Conservation (phyloP, 2,797 vertebrate genomes). For the Lepilemur septentrionalis region DNA sequence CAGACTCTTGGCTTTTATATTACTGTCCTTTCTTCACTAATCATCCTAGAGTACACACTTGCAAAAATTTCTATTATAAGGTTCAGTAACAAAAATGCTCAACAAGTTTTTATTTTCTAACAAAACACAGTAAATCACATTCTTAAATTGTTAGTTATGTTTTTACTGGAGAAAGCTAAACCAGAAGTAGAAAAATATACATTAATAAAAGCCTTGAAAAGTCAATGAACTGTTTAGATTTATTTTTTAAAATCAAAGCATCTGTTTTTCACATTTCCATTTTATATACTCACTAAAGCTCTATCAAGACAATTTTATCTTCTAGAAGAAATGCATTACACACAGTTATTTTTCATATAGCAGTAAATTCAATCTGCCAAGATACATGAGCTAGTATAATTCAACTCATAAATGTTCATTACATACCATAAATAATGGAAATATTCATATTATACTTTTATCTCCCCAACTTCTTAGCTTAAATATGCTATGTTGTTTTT, state of each 20-base stretch:
- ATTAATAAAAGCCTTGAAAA: conserved; percentile 15
- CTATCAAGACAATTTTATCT: conserved; percentile 42
- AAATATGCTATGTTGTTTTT: background rate
- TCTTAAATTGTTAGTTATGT: conserved; percentile 3
- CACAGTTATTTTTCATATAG: background rate
- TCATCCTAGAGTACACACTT: background rate
- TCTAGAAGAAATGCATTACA: background rate
- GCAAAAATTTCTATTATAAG: background rate
- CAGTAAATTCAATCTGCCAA: background rate
- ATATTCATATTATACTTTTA: background rate
- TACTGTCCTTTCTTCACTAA: background rate
- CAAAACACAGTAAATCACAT: background rate
- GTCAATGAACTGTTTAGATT: background rate
- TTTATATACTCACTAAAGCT: conserved; percentile 31
- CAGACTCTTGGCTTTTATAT: background rate
- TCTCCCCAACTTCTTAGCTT: background rate
- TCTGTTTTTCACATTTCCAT: background rate
- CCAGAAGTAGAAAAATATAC: background rate
- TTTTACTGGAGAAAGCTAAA: background rate
- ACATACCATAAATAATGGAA: background rate
- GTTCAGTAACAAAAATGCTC: background rate
- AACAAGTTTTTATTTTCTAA: background rate
- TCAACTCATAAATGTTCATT: conserved; percentile 36
- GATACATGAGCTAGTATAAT: background rate
- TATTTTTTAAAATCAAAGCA: conserved; percentile 28